These are phyloP conservation scores for Eupeodes luniger DNA, from an alignment of 2,888 invertebrate species.

Conservation along the genomic window DNA sequence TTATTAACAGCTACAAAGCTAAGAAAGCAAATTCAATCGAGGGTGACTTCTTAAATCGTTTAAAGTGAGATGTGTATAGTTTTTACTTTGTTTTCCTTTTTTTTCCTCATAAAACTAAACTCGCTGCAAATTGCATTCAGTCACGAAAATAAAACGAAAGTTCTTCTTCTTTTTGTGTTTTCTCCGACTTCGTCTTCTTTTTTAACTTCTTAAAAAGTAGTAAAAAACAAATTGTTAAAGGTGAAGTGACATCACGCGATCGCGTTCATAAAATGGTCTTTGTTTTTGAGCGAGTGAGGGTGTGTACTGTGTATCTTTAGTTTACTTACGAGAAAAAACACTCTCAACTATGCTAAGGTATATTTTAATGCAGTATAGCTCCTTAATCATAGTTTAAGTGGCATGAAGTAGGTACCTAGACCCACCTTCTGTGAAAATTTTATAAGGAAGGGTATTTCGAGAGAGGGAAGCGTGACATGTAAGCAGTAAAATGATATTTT, in stretches of 20 bases:
- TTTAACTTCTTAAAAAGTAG: conserved; percentile 39
- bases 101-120: background rate
- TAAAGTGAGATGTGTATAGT: conserved; percentile 8
- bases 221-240: conserved; percentile 23
- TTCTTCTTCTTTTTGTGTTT: background rate
- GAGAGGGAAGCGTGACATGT: conserved; percentile 4
- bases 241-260: conserved; percentile 65
- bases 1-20: conserved; percentile 26
- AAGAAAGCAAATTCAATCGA: conserved; percentile 29
- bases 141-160: conserved; percentile 49
- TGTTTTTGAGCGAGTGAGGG: background rate
- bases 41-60: conserved; percentile 60
- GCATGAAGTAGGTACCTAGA: conserved; percentile 30
- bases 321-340: conserved; percentile 20
- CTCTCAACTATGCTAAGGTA: conserved; percentile 26
- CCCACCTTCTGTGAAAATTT: background rate
- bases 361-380: conserved; percentile 35
- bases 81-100: conserved; percentile 27
- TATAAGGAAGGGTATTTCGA: conserved; percentile 21
- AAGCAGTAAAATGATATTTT: conserved; percentile 36
- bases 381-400: conserved; percentile 73
- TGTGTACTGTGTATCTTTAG: conserved; percentile 6
- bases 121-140: conserved; percentile 48
- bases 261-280: conserved; percentile 23
- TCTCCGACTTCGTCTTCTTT: background rate